These are phyloP conservation scores for Ectropis grisescens DNA, from an alignment of 1,140 invertebrate species.

Conservation along the genomic window DNA sequence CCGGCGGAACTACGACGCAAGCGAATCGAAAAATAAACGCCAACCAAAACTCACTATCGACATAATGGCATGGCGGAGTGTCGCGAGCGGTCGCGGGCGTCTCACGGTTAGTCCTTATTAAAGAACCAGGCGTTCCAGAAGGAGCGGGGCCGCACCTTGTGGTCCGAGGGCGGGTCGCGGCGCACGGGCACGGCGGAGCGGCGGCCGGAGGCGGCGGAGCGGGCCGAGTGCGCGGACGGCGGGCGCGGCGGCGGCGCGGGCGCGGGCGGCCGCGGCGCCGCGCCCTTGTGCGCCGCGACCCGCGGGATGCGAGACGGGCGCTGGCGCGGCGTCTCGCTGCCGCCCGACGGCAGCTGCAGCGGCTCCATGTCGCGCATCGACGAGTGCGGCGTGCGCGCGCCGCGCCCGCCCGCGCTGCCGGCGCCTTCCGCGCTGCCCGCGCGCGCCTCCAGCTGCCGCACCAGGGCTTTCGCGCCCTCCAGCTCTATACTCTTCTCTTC, in stretches of 20 bases:
- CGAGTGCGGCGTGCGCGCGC: slow-evolving; percentile 30
- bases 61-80: slow-evolving; percentile 68
- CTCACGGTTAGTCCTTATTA: slow-evolving; percentile 32
- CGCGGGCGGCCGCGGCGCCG: slow-evolving; percentile 31
- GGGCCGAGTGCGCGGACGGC: slow-evolving; percentile 39
- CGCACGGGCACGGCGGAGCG: neutral
- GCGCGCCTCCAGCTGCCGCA: slow-evolving; percentile 76
- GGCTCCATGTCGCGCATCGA: slow-evolving; percentile 63
- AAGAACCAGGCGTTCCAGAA: slow-evolving; percentile 51
- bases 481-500: slow-evolving; percentile 86
- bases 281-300: slow-evolving; percentile 72
- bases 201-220: slow-evolving; percentile 19
- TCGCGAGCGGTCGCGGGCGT: no score
- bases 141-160: slow-evolving; percentile 48
- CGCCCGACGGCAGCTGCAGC: slow-evolving; percentile 70
- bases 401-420: slow-evolving; percentile 59
- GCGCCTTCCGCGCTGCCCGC: slow-evolving; percentile 70
- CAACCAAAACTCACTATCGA: slow-evolving; percentile 66
- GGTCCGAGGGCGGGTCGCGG: slow-evolving; percentile 22
- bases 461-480: slow-evolving; percentile 81
- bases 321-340: slow-evolving; percentile 71
- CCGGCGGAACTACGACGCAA: slow-evolving; percentile 15
- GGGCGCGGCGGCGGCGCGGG: slow-evolving; percentile 36
- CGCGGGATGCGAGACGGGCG: slow-evolving; percentile 79
- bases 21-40: slow-evolving; percentile 23